Evolutionary conservation across 2,888 invertebrate species (phyloP).

Genomic region (Philereme transversata): DNA sequence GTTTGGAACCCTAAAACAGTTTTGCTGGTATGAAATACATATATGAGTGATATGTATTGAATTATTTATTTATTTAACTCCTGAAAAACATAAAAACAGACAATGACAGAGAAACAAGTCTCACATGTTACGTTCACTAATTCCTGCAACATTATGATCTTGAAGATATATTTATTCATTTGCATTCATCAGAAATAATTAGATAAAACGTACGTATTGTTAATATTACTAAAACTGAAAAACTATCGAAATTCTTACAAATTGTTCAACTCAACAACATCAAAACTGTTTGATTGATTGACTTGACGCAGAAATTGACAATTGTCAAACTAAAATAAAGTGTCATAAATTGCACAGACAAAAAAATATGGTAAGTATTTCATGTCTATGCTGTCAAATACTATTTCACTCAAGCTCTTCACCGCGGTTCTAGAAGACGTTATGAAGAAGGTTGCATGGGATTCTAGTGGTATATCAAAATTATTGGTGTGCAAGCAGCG

Average conservation of each 20-base stretch:
- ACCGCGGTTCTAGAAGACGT: too few species aligned
- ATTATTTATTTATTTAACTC: conserved; percentile 3
- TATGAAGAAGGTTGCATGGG: too few species aligned
- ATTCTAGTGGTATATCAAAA: too few species aligned
- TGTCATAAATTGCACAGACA: too few species aligned
- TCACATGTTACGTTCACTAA: conserved; percentile 59
- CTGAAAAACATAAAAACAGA: conserved; percentile 22
- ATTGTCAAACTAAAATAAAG: too few species aligned
- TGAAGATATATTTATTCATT: conserved; percentile 14
- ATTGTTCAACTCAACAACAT: conserved; percentile 73
- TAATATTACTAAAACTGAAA: conserved; percentile 4
- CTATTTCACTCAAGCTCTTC: too few species aligned
- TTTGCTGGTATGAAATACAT: neutral
- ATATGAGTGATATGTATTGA: neutral
- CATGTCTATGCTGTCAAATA: too few species aligned
- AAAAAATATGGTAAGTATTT: too few species aligned
- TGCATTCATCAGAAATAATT: conserved; percentile 14
- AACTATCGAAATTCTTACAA: conserved; percentile 30
- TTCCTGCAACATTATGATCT: conserved; percentile 52
- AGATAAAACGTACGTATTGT: neutral
- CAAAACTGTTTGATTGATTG: conserved; percentile 53
- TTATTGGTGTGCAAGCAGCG: too few species aligned
- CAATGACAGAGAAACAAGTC: conserved; percentile 48
- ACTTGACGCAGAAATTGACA: too few species aligned
- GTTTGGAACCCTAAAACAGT: conserved; percentile 1